phyloP scores from a whole-genome alignment of 2,797 vertebrate genomes.

The Lagorchestes hirsutus region DNA sequence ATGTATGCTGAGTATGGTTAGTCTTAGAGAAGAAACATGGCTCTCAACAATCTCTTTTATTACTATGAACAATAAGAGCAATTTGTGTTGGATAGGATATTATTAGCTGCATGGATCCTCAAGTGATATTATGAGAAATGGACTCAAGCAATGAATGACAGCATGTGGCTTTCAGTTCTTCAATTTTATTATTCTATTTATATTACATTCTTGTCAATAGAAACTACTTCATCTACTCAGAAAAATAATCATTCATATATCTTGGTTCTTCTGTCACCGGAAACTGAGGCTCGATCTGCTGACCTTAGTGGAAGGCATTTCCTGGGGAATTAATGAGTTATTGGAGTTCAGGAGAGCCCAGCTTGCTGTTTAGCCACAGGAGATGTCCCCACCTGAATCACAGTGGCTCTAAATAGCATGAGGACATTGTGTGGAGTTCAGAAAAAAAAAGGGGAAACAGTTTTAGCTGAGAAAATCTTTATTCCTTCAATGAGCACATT shows the following conservation, averaged over 20 bases:
- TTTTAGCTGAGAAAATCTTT: background rate
- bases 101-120: background rate
- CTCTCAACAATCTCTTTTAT: background rate
- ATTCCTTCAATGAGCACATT: background rate
- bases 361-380: background rate
- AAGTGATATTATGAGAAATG: background rate
- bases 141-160: background rate
- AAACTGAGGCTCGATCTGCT: background rate
- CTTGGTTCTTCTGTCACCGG: background rate
- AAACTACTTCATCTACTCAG: background rate
- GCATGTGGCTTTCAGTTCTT: background rate
- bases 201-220: background rate
- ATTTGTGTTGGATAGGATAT: background rate
- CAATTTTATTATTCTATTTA: background rate
- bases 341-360: background rate
- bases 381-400: constrained; percentile 7
- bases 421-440: background rate
- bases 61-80: background rate
- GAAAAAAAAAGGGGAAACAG: background rate
- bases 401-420: background rate
- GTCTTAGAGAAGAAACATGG: background rate
- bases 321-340: background rate
- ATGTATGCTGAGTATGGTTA: background rate
- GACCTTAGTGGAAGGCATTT: background rate
- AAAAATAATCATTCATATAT: background rate